Conservation (phyloP, 2,113 vertebrate species). For the Nyctereutes procyonoides region DNA sequence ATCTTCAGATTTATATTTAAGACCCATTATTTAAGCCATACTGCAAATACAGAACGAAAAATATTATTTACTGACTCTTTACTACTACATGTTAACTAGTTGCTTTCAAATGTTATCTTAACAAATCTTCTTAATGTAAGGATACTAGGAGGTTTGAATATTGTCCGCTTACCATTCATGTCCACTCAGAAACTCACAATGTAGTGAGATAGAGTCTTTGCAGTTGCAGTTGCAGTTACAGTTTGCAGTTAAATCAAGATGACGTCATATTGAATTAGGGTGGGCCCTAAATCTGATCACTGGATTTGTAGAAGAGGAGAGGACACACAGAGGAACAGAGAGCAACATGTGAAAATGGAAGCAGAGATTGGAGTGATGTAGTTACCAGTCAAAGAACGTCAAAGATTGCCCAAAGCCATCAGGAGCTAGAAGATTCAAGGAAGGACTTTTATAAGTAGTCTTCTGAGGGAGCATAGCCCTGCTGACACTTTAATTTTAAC, state of each 20-base stretch:
- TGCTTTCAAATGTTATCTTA: neutral
- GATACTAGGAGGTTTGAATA: neutral
- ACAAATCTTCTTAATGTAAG: neutral
- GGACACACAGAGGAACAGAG: neutral
- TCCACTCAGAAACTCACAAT: neutral
- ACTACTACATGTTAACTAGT: neutral
- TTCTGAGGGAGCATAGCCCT: neutral
- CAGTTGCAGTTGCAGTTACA: neutral
- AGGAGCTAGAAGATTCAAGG: neutral
- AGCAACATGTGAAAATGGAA: neutral
- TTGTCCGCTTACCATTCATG: neutral
- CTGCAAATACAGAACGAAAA: constrained; percentile 7
- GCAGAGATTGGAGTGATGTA: neutral
- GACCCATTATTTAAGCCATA: neutral
- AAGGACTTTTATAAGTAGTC: neutral
- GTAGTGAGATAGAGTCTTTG: neutral
- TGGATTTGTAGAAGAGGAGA: neutral
- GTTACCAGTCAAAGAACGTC: neutral
- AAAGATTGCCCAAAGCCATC: neutral
- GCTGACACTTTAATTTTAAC: neutral
- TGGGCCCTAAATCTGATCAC: neutral
- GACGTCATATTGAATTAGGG: neutral
- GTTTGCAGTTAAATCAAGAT: neutral
- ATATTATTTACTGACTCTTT: neutral
- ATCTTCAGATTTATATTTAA: neutral